Conservation (phyloP, 2,113 vertebrate species). For the Chloropsis hardwickii region DNA sequence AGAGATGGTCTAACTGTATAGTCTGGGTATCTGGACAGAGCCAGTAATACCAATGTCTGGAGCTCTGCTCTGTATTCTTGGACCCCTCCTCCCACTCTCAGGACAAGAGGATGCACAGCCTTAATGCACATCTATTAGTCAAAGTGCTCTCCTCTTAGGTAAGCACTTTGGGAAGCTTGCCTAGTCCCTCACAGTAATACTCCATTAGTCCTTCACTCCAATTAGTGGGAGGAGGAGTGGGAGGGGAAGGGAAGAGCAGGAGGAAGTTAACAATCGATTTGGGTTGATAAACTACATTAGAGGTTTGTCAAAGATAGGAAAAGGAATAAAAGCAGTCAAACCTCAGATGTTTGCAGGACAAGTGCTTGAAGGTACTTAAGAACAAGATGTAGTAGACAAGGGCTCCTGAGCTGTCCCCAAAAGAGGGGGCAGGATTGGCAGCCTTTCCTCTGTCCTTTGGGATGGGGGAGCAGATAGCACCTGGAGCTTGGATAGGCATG, state of each 20-base stretch:
- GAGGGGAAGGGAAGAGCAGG: background rate
- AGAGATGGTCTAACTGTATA: background rate
- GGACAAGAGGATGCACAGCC: background rate
- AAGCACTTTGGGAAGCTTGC: constrained; percentile 22
- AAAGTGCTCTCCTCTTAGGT: background rate
- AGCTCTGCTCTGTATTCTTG: background rate
- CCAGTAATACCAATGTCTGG: accelerated
- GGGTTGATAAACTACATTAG: background rate
- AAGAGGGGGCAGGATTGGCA: background rate
- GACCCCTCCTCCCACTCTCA: background rate
- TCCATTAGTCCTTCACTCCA: constrained; percentile 41
- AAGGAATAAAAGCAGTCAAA: background rate
- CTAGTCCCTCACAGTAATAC: background rate
- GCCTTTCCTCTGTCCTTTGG: background rate
- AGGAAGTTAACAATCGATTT: constrained; percentile 16
- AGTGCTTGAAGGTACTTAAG: background rate
- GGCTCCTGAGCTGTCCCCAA: background rate
- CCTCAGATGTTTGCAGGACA: background rate
- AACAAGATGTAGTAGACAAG: background rate
- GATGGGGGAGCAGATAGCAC: background rate
- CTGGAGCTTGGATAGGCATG: background rate
- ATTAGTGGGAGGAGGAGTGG: constrained; percentile 8
- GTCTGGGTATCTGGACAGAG: background rate
- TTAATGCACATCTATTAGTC: constrained; percentile 7
- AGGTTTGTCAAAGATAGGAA: background rate